Conservation (phyloP, 2,888 invertebrate species). For the Candidula unifasciata region DNA sequence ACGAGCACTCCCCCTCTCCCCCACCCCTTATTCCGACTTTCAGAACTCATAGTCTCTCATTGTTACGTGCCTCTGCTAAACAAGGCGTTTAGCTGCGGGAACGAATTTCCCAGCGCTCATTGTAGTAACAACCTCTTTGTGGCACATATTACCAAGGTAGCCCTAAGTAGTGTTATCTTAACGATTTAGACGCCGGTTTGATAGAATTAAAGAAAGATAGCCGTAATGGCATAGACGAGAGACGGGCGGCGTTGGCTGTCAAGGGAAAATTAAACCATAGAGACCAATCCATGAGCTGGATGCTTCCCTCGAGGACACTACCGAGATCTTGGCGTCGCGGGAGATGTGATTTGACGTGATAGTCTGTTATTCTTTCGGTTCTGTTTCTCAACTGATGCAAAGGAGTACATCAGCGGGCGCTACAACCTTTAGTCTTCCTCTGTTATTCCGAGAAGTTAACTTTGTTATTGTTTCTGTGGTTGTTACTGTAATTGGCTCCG, state of each 20-base stretch:
- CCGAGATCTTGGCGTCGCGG: neutral
- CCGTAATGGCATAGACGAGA: constrained; percentile 38
- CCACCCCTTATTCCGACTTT: too few species aligned
- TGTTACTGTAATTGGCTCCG: neutral
- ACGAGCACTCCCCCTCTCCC: too few species aligned
- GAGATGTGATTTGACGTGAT: constrained; percentile 37
- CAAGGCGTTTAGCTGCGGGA: neutral
- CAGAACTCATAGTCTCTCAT: too few species aligned
- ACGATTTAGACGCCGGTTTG: constrained; percentile 25
- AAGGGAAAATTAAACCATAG: constrained; percentile 32
- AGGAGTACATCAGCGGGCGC: constrained; percentile 22
- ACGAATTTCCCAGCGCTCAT: neutral
- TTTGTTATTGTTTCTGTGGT: neutral
- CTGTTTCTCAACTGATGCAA: constrained; percentile 34
- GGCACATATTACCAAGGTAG: constrained; percentile 13
- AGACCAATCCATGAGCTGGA: neutral
- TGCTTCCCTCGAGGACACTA: constrained; percentile 13
- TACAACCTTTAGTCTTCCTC: constrained; percentile 7
- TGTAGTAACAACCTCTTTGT: neutral
- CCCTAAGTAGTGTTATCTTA: constrained; percentile 13
- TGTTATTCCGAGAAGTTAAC: neutral
- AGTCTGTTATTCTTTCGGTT: constrained; percentile 30
- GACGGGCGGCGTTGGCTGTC: constrained; percentile 35
- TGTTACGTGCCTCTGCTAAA: too few species aligned
- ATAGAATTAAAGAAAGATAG: constrained; percentile 38